Base-by-base conservation (phyloP, 2,797 vertebrate species). In the Rousettus madagascariensis region DNA sequence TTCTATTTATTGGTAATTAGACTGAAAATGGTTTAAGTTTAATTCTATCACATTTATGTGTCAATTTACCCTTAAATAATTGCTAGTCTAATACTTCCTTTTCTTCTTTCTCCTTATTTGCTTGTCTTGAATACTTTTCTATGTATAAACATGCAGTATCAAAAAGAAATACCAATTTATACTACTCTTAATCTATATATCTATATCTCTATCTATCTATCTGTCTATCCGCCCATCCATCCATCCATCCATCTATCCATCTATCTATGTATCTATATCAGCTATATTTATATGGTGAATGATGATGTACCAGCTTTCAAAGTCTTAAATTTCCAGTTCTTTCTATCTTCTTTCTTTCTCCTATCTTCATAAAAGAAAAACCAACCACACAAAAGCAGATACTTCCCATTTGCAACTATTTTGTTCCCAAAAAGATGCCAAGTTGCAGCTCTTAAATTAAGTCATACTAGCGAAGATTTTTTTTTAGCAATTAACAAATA, bases 401-500 rank as follows among this genome's bases (percentile, higher is more conserved):
- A 8, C 51, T 75, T 22, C n/a, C 1, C 24, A 30, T 71, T 85
- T 51, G 71, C 10, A 94, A 38, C 16, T 36, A 53, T 36, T 75
- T 59, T 92, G 30, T 91, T 84, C 28, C 8, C 19, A 46, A 46
- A 19, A 75, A 65, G 38, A 83, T 33, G 49, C 19, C 22, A 74
- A 88, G 55, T 63, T 79, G 6, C 28, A 91, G 46, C 57, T 86
- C 20, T 79, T 72, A 82, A 79, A 59, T n/a, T 77, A 46, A 95
- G 33, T 86, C 68, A 92, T 38, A 68, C 38, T 24, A 71, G 4
- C 8, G 24, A 85, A 82, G 33, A 49, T 43, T 43, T 43, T 41
- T n/a, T 92, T 95, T 90, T 83, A 38, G 28, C 82, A 95, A 75
- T 91, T 90, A 96, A 19, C 36, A 95, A 69, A 74, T 63, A 33